These are phyloP conservation scores for Troides helena DNA, from an alignment of 2,888 invertebrate genomes.

Conservation along the genomic window DNA sequence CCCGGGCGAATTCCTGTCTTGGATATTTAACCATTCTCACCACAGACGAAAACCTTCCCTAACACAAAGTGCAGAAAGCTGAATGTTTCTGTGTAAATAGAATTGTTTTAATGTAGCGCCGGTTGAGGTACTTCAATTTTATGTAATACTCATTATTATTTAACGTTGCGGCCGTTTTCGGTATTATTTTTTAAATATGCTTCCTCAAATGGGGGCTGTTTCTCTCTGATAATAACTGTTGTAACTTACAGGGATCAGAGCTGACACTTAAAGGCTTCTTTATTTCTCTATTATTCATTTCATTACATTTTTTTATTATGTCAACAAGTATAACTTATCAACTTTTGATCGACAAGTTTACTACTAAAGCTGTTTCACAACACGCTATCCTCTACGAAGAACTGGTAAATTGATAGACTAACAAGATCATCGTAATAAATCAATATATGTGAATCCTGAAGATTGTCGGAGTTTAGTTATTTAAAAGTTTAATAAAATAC, in stretches of 20 bases:
- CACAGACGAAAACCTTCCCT: slow-evolving; percentile 39
- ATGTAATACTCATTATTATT: slow-evolving; percentile 69
- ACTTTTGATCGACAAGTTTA: too few relatives aligned
- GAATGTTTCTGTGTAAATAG: slow-evolving; percentile 31
- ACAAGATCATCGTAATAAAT: too few relatives aligned
- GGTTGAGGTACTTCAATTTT: slow-evolving; percentile 52
- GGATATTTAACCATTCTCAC: slow-evolving; percentile 48
- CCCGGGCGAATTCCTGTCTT: slow-evolving; percentile 43
- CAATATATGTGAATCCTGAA: too few relatives aligned
- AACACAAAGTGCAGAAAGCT: slow-evolving; percentile 25
- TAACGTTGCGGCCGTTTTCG: slow-evolving; percentile 55
- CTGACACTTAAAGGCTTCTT: slow-evolving; percentile 24
- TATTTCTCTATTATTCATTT: not conserved
- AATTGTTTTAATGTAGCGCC: slow-evolving; percentile 28
- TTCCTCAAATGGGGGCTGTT: slow-evolving; percentile 34
- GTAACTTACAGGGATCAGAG: slow-evolving; percentile 23
- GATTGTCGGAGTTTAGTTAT: too few relatives aligned
- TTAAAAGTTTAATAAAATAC: too few relatives aligned
- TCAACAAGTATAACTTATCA: too few relatives aligned
- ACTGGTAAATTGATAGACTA: too few relatives aligned
- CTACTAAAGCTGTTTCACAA: too few relatives aligned
- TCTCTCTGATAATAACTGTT: slow-evolving; percentile 28
- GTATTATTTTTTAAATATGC: slow-evolving; percentile 39
- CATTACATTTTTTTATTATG: too few relatives aligned
- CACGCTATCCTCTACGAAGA: too few relatives aligned